Evolutionary conservation across 1,140 invertebrate species (phyloP), one percentile per base, ranked within the genome.

Genomic region (Microvelia longipes): DNA sequence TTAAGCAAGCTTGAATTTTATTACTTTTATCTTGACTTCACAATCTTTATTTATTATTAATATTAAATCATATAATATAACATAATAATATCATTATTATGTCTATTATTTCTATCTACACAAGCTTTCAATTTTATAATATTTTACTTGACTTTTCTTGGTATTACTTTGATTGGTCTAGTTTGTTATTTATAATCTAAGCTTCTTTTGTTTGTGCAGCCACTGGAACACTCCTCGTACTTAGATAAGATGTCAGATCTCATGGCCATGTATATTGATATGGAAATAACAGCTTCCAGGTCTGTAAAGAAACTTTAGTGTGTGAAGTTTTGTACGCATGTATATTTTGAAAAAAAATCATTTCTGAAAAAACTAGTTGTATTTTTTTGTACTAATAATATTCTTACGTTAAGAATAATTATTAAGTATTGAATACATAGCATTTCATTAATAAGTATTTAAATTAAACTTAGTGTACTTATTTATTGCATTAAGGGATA

Each of bases 201-300:
- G 2, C 24, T 64, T 14, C 24, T 15, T 64, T 64, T 64, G 25
- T 24, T 11, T 24, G 60, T 27, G 29, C 73, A 82, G 80, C 76
- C 77, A 27, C 66, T 76, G 66, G 77, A 80, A 73, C 75, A 74
- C 64, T 74, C 75, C 63, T 68, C 72, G 62, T 83, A 82, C 73
- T 75, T 82, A 70, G 77, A 79, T 67, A 76, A 77, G 29, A 83
- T 82, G 81, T 80, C 81, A 15, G 78, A 82, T 72, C 73, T 83
- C 30, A 70, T 83, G 70, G 79, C 81, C 11, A 75, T 81, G 72
- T 82, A 81, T 66, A 78, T 82, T 73, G 81, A 82, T 71, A 78
- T 82, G 77, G 81, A 82, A 76, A 73, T 82, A 68, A 79, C 78
- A 73, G 76, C 78, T 29, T 82, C 81, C 70, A 80, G 73, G 74